A percentile compares a stretch with the other conserved stretches of the same genome.
Conservation (phyloP, 2,113 vertebrate genomes). For the Crotalus helleri region DNA sequence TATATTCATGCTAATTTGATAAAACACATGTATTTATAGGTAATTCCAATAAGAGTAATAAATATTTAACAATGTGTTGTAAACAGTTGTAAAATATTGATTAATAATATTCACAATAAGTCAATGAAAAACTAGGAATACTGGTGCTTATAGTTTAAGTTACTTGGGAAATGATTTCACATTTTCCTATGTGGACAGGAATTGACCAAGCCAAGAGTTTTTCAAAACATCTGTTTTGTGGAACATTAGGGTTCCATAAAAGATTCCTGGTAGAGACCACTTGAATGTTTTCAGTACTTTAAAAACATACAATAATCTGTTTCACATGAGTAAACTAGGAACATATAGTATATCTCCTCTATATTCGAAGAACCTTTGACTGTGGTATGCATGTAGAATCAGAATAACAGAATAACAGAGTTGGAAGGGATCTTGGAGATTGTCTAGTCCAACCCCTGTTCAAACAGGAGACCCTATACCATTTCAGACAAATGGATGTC, state of each 20-base stretch:
- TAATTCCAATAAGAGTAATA: not conserved
- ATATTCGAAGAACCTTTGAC: not conserved
- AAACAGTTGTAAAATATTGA: not conserved
- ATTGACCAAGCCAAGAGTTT: not conserved
- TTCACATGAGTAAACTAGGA: not conserved
- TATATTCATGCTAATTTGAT: not conserved
- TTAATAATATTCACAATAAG: not conserved
- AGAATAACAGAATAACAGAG: not conserved
- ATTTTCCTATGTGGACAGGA: not conserved
- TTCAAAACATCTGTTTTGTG: not conserved
- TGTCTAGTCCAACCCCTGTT: not conserved
- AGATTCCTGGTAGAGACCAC: not conserved
- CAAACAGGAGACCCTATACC: not conserved
- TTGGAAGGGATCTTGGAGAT: not conserved
- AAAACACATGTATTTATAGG: not conserved
- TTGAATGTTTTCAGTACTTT: not conserved
- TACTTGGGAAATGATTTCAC: not conserved
- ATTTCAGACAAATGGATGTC: not conserved
- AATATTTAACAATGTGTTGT: not conserved
- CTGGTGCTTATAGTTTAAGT: not conserved
- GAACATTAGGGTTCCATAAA: not conserved
- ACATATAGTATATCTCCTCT: not conserved
- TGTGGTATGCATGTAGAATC: not conserved
- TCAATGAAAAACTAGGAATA: not conserved
- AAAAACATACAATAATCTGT: not conserved